Percentiles rank a stretch among this genome's conserved stretches.
Conservation (phyloP, 2,797 vertebrate genomes). For the Aeoliscus strigatus region DNA sequence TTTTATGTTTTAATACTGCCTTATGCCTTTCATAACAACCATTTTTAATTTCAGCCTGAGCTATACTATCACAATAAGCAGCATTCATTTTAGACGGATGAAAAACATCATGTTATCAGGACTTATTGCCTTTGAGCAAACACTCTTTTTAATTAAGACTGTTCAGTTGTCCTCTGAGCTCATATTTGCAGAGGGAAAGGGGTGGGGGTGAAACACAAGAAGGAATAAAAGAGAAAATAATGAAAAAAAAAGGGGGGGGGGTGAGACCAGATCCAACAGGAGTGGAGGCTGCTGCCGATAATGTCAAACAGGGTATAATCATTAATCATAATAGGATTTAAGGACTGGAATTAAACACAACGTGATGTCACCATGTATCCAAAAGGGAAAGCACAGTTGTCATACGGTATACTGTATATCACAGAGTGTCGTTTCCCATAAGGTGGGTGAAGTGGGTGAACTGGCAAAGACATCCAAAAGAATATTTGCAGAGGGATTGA, state of each 20-base stretch:
- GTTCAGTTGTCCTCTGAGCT: slow-evolving; percentile 44
- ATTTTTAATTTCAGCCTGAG: slow-evolving; percentile 40
- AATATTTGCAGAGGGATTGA: too few species aligned
- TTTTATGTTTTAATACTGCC: slow-evolving; percentile 26
- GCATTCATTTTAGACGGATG: slow-evolving; percentile 44
- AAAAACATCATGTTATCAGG: slow-evolving; percentile 54
- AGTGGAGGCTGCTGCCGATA: too few species aligned
- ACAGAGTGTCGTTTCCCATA: too few species aligned
- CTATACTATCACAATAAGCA: too few species aligned
- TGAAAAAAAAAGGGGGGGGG: background rate
- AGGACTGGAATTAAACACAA: too few species aligned
- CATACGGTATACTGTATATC: too few species aligned
- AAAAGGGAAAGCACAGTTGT: too few species aligned
- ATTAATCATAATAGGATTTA: too few species aligned
- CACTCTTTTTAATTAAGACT: slow-evolving; percentile 65
- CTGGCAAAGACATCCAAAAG: too few species aligned
- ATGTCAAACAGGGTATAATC: too few species aligned
- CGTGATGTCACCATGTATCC: too few species aligned
- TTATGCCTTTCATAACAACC: slow-evolving; percentile 32
- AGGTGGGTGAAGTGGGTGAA: too few species aligned
- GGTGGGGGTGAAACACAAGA: slow-evolving; percentile 34
- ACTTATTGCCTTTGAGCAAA: slow-evolving; percentile 59
- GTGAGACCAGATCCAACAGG: background rate
- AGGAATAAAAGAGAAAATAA: slow-evolving; percentile 15
- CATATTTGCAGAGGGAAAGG: slow-evolving; percentile 43